A percentile compares a stretch with the other conserved stretches of the same genome.
Evolutionary conservation across 2,797 vertebrate species (phyloP).

Genomic region (Enteromius paludinosus): DNA sequence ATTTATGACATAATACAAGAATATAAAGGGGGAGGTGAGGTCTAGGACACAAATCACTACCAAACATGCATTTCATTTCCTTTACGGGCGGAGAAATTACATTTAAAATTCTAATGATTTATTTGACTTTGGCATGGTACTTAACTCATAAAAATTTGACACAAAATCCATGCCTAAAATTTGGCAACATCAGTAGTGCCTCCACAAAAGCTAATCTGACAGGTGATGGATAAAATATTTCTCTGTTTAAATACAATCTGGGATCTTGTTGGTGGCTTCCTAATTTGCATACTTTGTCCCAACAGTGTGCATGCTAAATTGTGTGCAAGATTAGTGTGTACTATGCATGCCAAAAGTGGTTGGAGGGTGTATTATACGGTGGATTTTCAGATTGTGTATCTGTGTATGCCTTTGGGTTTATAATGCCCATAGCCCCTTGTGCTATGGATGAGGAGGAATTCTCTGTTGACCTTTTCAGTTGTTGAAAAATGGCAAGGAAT

Average conservation of each 20-base stretch:
- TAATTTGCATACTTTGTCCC: slow-evolving; percentile 1
- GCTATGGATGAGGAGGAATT: background rate
- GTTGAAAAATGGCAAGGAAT: slow-evolving; percentile 25
- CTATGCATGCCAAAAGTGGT: background rate
- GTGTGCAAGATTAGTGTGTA: background rate
- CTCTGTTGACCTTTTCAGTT: slow-evolving; percentile 17
- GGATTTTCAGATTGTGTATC: slow-evolving; percentile 12
- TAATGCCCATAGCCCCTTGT: background rate
- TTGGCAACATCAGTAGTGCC: background rate
- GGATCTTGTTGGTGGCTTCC: background rate
- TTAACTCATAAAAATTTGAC: slow-evolving; percentile 3
- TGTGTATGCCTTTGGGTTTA: slow-evolving; percentile 12
- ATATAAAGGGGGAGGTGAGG: slow-evolving; percentile 60
- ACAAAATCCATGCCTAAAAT: slow-evolving; percentile 11
- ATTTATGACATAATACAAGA: slow-evolving; percentile 71
- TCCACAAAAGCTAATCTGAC: slow-evolving; percentile 10
- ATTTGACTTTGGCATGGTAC: slow-evolving; percentile 17
- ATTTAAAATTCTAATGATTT: slow-evolving; percentile 46
- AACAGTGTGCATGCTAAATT: slow-evolving; percentile 9
- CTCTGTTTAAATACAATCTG: background rate
- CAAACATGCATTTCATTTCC: background rate
- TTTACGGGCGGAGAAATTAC: slow-evolving; percentile 24
- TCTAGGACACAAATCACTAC: background rate
- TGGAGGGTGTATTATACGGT: background rate
- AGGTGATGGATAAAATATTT: background rate